Evolutionary conservation across 2,113 vertebrate genomes (phyloP).

Genomic region (Phrynosoma blainvillii): DNA sequence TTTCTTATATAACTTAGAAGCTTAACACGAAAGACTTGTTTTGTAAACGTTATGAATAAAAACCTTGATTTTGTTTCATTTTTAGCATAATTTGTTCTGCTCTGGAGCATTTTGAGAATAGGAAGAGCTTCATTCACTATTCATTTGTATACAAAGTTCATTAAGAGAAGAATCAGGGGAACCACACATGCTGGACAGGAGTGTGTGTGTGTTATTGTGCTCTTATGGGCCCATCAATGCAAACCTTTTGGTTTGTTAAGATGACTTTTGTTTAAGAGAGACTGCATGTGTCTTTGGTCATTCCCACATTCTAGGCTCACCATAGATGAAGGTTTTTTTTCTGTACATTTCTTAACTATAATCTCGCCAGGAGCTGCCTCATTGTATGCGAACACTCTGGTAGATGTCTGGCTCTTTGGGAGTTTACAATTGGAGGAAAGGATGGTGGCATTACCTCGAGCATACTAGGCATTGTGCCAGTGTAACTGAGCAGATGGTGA

Average conservation of each 20-base stretch:
- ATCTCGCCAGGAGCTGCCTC: conserved; percentile 76
- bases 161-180: conserved; percentile 73
- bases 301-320: conserved; percentile 77
- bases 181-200: conserved; percentile 72
- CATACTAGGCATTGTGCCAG: conserved; percentile 80
- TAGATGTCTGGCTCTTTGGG: conserved; percentile 72
- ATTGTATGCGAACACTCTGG: conserved; percentile 76
- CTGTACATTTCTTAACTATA: conserved; percentile 72
- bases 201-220: conserved; percentile 60
- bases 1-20: conserved; percentile 63
- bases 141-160: conserved; percentile 71
- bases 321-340: conserved; percentile 73
- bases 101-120: conserved; percentile 72
- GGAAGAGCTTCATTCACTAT: conserved; percentile 71
- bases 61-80: conserved; percentile 72
- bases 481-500: conserved; percentile 83
- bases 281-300: conserved; percentile 77
- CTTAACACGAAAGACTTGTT: conserved; percentile 63
- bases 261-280: conserved; percentile 76
- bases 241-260: conserved; percentile 73
- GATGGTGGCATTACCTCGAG: conserved; percentile 76
- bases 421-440: conserved; percentile 77
- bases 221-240: conserved; percentile 73
- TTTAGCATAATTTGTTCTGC: conserved; percentile 76
- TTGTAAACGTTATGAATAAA: conserved; percentile 72